A percentile compares a stretch with the other conserved stretches of the same genome.
Conservation (phyloP, 2,113 vertebrate genomes). For the Forbesichthys agassizii region DNA sequence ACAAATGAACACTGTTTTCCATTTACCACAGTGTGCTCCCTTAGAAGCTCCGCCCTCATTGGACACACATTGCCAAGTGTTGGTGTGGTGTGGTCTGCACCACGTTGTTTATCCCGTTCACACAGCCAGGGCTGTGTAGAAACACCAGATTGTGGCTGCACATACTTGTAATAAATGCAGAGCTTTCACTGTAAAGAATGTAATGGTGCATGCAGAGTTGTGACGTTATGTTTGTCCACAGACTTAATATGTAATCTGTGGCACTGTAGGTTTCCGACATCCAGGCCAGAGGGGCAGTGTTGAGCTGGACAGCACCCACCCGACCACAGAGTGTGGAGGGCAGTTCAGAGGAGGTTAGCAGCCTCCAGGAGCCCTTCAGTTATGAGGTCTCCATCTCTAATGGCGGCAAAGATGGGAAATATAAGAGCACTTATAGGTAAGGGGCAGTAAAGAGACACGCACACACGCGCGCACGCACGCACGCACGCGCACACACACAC, state of each 20-base stretch:
- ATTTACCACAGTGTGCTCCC: no score
- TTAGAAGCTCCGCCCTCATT: no score
- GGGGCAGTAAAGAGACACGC: constrained; percentile 31
- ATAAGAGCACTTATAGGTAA: constrained; percentile 84
- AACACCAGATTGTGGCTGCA: no score
- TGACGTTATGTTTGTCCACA: not conserved
- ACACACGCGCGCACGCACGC: not conserved
- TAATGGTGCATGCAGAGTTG: not conserved
- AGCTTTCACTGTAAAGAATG: no score
- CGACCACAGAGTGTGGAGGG: constrained; percentile 70
- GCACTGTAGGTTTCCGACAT: constrained; percentile 84
- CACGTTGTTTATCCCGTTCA: no score
- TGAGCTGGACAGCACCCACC: constrained; percentile 84
- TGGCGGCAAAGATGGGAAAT: constrained; percentile 89
- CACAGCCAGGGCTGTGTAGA: no score
- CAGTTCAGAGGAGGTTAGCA: constrained; percentile 58
- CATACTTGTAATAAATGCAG: no score
- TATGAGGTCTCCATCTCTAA: constrained; percentile 88
- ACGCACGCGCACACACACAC: no score
- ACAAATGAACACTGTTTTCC: no score
- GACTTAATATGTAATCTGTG: not conserved
- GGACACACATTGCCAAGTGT: no score
- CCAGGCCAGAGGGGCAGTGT: constrained; percentile 80
- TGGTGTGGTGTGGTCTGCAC: no score
- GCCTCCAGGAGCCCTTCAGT: constrained; percentile 71